A percentile compares a stretch with the other conserved stretches of the same genome.
phyloP scores from a whole-genome alignment of 2,888 invertebrate species.

The Megaustenia siamemsis region DNA sequence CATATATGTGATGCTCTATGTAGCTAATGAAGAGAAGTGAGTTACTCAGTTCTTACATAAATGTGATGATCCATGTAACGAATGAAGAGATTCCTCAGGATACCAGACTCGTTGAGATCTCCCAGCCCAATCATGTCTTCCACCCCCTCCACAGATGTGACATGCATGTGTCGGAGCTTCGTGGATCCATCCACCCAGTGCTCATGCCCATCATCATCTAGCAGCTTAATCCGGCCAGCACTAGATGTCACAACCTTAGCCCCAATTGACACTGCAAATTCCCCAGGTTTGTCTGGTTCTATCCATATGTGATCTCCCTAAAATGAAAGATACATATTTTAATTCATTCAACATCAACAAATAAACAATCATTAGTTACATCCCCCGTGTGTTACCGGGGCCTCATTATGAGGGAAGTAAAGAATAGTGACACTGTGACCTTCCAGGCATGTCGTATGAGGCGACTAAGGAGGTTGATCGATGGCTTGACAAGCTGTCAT shows the following conservation, averaged over 20 bases:
- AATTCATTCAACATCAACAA: too few relatives aligned
- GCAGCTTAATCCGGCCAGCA: constrained; percentile 94
- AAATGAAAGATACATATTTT: constrained; percentile 47
- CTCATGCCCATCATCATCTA: constrained; percentile 98
- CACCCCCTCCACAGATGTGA: constrained; percentile 96
- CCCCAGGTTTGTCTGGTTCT: constrained; percentile 94
- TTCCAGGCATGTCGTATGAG: too few relatives aligned
- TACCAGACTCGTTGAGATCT: constrained; percentile 99
- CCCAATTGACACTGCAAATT: constrained; percentile 99
- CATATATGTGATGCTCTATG: too few relatives aligned
- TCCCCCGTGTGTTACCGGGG: too few relatives aligned
- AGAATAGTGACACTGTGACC: too few relatives aligned
- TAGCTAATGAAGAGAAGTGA: too few relatives aligned
- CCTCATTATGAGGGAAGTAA: too few relatives aligned
- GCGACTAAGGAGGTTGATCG: too few relatives aligned
- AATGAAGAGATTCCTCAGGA: constrained; percentile 96
- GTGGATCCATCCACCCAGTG: constrained; percentile 94
- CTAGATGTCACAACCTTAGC: constrained; percentile 97
- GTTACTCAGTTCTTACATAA: constrained; percentile 91
- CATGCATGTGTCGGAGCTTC: constrained; percentile 77
- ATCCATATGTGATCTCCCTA: constrained; percentile 99
- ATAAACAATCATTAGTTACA: too few relatives aligned
- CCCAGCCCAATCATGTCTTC: constrained; percentile 99
- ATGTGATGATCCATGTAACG: constrained; percentile 99
- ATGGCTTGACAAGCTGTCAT: too few relatives aligned